These are phyloP conservation scores for Pelusios castaneus DNA, from an alignment of 2,113 vertebrate species.

Conservation along the genomic window DNA sequence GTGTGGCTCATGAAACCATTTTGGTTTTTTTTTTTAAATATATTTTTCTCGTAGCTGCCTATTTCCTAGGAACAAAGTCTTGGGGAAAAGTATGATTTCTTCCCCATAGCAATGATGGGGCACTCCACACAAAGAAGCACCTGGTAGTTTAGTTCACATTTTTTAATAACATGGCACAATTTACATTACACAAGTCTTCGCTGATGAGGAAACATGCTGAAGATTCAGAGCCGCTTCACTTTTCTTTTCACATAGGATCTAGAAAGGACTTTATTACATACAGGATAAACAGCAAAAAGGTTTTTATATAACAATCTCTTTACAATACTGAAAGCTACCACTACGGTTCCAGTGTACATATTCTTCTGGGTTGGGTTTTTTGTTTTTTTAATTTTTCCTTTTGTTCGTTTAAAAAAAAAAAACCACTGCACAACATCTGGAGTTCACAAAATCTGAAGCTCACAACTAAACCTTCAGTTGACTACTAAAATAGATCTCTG, in stretches of 20 bases:
- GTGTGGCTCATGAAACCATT: background rate
- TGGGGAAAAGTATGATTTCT: background rate
- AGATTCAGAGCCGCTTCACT: slow-evolving; percentile 92
- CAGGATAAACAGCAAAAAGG: slow-evolving; percentile 96
- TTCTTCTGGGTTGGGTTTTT: slow-evolving; percentile 65
- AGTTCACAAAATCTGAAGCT: slow-evolving; percentile 98
- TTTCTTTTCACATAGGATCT: slow-evolving; percentile 92
- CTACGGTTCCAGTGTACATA: slow-evolving; percentile 96
- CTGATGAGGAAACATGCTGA: slow-evolving; percentile 98
- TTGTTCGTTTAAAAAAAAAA: slow-evolving; percentile 77
- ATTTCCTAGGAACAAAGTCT: slow-evolving; percentile 7
- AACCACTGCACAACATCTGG: slow-evolving; percentile 95
- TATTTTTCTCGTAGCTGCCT: background rate
- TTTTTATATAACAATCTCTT: slow-evolving; percentile 95
- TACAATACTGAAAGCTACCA: slow-evolving; percentile 97
- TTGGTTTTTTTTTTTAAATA: background rate
- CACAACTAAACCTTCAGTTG: slow-evolving; percentile 97
- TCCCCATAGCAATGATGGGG: slow-evolving; percentile 56
- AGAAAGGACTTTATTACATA: slow-evolving; percentile 97
- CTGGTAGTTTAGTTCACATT: slow-evolving; percentile 92
- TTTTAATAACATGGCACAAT: slow-evolving; percentile 99
- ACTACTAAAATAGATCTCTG: slow-evolving; percentile 99
- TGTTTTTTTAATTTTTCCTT: slow-evolving; percentile 53
- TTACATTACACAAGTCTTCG: slow-evolving; percentile 98
- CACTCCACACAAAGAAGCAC: slow-evolving; percentile 79